These are phyloP conservation scores for Agrilus mali DNA, from an alignment of 2,888 invertebrate genomes.

Conservation along the genomic window DNA sequence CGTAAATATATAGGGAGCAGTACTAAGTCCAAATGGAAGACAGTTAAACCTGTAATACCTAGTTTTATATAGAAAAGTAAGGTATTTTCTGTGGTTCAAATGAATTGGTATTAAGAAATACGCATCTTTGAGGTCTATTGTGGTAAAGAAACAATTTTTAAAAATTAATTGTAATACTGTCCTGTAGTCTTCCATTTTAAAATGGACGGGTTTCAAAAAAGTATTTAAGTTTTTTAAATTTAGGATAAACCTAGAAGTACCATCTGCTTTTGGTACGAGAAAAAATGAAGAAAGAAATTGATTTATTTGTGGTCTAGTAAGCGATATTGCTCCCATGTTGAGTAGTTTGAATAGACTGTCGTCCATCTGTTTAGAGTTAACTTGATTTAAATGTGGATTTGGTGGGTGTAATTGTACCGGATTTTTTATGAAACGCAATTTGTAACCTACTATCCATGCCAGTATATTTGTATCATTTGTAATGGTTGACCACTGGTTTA, in stretches of 20 bases:
- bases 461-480: not conserved
- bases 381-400: not conserved
- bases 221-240: constrained; percentile 15
- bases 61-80: constrained; percentile 14
- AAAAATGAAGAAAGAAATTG: constrained; percentile 1
- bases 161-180: constrained; percentile 13
- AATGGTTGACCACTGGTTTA: constrained; percentile 5
- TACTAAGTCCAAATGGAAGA: constrained; percentile 17
- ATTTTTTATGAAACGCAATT: constrained; percentile 1
- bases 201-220: constrained; percentile 14
- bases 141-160: constrained; percentile 8
- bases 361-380: not conserved
- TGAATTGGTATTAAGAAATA: constrained; percentile 16
- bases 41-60: constrained; percentile 16
- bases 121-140: too few species aligned
- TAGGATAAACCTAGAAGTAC: constrained; percentile 15
- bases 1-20: constrained; percentile 17
- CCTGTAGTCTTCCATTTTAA: constrained; percentile 18
- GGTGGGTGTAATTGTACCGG: not conserved
- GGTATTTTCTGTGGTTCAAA: constrained; percentile 13
- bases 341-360: not conserved
- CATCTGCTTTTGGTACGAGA: constrained; percentile 12
- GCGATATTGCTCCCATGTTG: constrained; percentile 1
- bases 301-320: not conserved
- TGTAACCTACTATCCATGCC: not conserved